Conservation (phyloP, 2,797 vertebrate genomes). For the Telmatherina bonti region DNA sequence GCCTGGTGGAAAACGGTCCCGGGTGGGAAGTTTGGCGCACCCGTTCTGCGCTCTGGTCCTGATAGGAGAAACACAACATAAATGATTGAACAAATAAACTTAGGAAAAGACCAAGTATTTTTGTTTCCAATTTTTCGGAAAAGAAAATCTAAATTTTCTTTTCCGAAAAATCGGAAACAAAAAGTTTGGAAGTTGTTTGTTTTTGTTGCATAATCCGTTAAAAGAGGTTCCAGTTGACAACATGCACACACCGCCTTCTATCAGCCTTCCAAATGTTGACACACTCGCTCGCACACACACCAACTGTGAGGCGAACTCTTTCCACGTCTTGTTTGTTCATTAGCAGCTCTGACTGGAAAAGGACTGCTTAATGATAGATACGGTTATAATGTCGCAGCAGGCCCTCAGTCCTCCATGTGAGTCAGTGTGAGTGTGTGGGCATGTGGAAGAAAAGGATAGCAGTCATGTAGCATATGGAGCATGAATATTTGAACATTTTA, state of each 20-base stretch:
- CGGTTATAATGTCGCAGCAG: constrained; percentile 53
- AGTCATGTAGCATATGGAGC: constrained; percentile 44
- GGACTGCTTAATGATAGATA: constrained; percentile 51
- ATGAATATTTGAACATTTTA: constrained; percentile 63
- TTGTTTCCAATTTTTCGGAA: no score
- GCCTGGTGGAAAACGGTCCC: no score
- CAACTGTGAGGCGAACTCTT: constrained; percentile 24
- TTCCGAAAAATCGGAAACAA: no score
- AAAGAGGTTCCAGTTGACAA: constrained; percentile 27
- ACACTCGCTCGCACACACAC: constrained; percentile 3
- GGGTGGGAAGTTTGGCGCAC: no score
- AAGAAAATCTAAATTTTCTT: no score
- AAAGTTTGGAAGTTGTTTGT: no score
- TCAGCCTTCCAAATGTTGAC: constrained; percentile 40
- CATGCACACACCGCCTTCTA: no score
- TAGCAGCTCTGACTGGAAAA: constrained; percentile 44
- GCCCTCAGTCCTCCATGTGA: constrained; percentile 12
- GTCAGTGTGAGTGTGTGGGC: constrained; percentile 16
- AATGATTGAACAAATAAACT: no score
- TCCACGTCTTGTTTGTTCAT: constrained; percentile 31
- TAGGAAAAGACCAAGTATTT: no score
- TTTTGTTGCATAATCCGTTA: constrained; percentile 10
- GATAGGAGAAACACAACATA: no score
- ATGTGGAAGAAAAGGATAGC: constrained; percentile 14
- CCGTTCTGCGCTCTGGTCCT: no score